phyloP scores from a whole-genome alignment of 2,113 vertebrate species.

The Phoxinus phoxinus region DNA sequence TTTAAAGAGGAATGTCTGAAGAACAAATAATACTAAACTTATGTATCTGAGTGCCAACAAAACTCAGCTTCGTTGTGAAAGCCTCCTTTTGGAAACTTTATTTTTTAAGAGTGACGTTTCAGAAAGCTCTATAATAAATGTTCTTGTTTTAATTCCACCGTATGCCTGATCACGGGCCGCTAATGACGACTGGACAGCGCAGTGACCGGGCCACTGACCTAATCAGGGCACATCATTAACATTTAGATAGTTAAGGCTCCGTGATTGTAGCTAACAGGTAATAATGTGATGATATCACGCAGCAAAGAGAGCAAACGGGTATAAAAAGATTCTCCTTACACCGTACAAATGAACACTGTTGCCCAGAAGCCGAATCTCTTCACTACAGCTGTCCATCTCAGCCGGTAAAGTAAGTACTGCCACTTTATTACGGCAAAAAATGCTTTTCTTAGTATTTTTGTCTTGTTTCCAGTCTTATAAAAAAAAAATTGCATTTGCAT shows the following conservation, averaged over 20 bases:
- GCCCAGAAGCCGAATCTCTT: neutral
- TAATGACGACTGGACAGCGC: constrained; percentile 39
- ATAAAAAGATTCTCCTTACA: constrained; percentile 52
- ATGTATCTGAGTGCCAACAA: no score
- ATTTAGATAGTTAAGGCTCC: constrained; percentile 40
- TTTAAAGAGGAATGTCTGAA: no score
- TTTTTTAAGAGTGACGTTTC: neutral
- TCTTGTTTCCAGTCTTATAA: no score
- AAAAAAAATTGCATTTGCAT: no score
- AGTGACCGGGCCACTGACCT: constrained; percentile 46
- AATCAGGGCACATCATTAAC: constrained; percentile 58
- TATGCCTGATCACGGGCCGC: constrained; percentile 53
- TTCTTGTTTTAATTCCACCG: neutral
- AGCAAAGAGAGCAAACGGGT: constrained; percentile 24
- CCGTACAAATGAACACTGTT: neutral
- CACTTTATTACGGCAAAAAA: neutral
- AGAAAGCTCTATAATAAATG: neutral
- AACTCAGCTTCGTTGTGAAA: neutral
- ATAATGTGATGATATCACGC: constrained; percentile 49
- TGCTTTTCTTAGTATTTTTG: no score
- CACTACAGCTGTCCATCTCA: neutral
- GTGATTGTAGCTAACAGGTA: constrained; percentile 55
- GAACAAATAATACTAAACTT: no score
- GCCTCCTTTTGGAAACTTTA: neutral
- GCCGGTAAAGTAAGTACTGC: constrained; percentile 48